Evolutionary conservation across 2,888 invertebrate species (phyloP), one percentile per base, ranked within the genome.

Genomic region (Pyrrhia umbra): DNA sequence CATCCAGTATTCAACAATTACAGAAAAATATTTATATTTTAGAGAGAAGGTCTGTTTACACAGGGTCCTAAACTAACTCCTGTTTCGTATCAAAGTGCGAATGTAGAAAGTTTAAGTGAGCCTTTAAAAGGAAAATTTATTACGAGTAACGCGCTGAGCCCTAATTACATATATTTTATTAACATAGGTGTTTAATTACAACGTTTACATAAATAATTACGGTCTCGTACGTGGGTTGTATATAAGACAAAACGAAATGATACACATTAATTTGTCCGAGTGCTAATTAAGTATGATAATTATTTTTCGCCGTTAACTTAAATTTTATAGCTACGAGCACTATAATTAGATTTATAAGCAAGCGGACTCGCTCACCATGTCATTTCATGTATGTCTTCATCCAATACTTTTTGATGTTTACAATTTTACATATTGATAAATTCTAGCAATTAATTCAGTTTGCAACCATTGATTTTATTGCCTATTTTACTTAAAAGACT

Each of bases 171-270:
- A 69, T 67, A 69, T 61, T 71, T 69, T 59, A 69, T 64, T 62
- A 75, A 62, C 66, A 61, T 60, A 70, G 49, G 66, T 67, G 59
- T 62, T 69, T 79, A 74, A 79, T 76, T 71, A 75, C 65, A 46
- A 47, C 49, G 63, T 68, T 69, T 69, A 72, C 56, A 57, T 73
- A 56, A 76, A 68, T 64, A 61, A 75, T 64, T 59, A 62, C 56
- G 21, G 43, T 43, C 47, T 51, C 39, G 54, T 63, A 42, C 52
- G 70, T 42, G 20, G 34, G 59, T 40, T 63, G 20, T 50, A 40
- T 20, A 54, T 75, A 59, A 68, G 71, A 57, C 45, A 58, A 21
- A 49, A 65, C 54, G 43, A 66, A 65, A 57, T 42, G 55, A 20
- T 73, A 49, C 25, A 23, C 46, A 52, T 58, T 62, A 59, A 72